These are phyloP conservation scores for Aphelocoma coerulescens DNA, from an alignment of 2,113 vertebrate genomes.

Conservation along the genomic window DNA sequence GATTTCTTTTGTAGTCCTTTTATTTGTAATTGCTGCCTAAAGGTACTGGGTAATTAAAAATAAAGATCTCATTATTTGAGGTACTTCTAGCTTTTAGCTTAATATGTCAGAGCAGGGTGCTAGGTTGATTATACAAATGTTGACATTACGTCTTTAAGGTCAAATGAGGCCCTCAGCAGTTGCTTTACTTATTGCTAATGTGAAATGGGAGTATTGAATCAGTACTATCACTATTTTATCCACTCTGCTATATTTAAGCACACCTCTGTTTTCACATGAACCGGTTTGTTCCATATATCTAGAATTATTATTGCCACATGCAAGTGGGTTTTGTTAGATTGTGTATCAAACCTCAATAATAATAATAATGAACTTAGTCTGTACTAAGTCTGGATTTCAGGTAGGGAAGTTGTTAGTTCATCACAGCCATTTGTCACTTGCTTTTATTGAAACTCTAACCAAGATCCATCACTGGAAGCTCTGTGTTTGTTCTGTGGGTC, in stretches of 20 bases:
- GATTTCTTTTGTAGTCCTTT: not conserved
- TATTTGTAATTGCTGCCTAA: slow-evolving; percentile 19
- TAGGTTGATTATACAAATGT: not conserved
- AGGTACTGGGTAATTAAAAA: slow-evolving; percentile 16
- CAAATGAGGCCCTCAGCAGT: not conserved
- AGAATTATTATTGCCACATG: not conserved
- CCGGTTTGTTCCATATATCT: accelerated
- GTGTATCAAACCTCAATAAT: not conserved
- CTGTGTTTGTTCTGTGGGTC: not conserved
- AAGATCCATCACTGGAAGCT: not conserved
- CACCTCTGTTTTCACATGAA: not conserved
- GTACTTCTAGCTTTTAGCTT: slow-evolving; percentile 16
- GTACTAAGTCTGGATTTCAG: not conserved
- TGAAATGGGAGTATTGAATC: not conserved
- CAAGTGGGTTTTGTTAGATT: not conserved
- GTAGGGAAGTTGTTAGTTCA: not conserved
- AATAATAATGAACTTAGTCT: not conserved
- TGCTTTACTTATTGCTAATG: not conserved
- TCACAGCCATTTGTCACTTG: not conserved
- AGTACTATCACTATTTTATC: not conserved
- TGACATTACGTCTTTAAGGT: not conserved
- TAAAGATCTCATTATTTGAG: slow-evolving; percentile 31
- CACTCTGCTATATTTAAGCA: not conserved
- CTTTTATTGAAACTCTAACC: not conserved
- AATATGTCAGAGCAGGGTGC: not conserved